Base-by-base conservation (phyloP, 2,888 invertebrate species). In the Leptogaster cylindrica region DNA sequence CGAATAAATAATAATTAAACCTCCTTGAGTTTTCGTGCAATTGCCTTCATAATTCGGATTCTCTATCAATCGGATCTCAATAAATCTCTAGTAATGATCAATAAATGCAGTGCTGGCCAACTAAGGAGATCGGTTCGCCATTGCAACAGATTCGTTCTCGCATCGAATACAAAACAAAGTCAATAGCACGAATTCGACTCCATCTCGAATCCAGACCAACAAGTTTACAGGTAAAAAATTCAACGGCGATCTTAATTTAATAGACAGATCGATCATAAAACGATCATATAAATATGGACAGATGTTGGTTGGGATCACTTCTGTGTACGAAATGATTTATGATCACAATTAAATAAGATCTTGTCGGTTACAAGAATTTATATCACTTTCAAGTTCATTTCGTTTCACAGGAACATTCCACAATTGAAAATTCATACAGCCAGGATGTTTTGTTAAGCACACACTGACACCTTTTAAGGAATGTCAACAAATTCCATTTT, bases 221-320 rank as follows among this genome's bases (percentile, higher is more conserved):
- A 52, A 33, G 52, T 16, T 41, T 18, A 5, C 41, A 8, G n/a
- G 25, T 28, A 28, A 44, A 61, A 44, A 63, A 44, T 8, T 44
- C n/a, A 44, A 20, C 20, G 31, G 31, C 65, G 52, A 41, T 65
- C 50, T 52, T 65, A 65, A 65, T 51, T 65, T 65, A 65, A 65
- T 65, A 65, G 51, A 51, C 65, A 52, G 65, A 65, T 65, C 65
- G 52, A 65, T 65, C 65, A 65, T 65, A 65, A 65, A 65, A 65
- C 41, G 65, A 52, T 65, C 65, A 46, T 66, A 66, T 55, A 55
- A 55, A 58, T 66, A 58, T 66, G 46, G 58, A 66, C 66, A 66
- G 66, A 66, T 66, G 66, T 66, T 66, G 18, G 46, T 23, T 31
- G 33, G 33, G 46, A 66, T 66, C 58, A 66, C 66, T 66, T 66